Evolutionary conservation across 2,888 invertebrate genomes (phyloP), one percentile per base, ranked within the genome.

Genomic region (Meteorus colon): DNA sequence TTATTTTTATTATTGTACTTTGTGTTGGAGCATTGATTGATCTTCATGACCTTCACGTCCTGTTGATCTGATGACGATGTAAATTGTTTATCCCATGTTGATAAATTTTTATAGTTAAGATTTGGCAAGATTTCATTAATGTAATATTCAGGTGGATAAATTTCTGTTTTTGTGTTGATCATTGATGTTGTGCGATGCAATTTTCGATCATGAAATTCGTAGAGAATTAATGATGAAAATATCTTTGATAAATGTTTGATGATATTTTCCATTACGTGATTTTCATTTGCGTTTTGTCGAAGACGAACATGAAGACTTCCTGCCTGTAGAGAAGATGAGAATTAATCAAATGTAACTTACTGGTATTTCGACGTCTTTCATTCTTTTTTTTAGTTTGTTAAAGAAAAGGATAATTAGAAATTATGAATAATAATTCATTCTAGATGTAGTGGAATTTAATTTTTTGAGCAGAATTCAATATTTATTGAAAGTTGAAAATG

Each of bases 271-370:
- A 93, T 86, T 6, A 93, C 93, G 81, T 92, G 84, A 85, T 92
- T 92, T 83, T 93, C 93, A 84, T 93, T 91, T 4, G 93, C 93
- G 85, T 93, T 93, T 45, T 92, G 86, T 45, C 92, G 86, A 4
- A 93, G 91, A 29, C 93, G 87, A 2, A 93, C 93, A 82, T 92
- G 92, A 1, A 93, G 90, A 3, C 91, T 91, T 31, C 92, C 92
- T 78, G 91, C 91, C 91, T 92, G 82, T 14, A 29, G 65, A 16
- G 77, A 51, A 59, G 12, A 65, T 8, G 66, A 34, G 8, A 8
- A 34, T 34, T 34, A 2, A 34, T 34, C 34, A 4, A 34, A 8
- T 34, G 34, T 34, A 2, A 34, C 8, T 34, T 34, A 8, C 1
- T 34, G 4, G 2, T 2, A 4, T 6, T 34, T 34, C 34, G 34